Conservation (phyloP, 1,140 invertebrate genomes). For the Eulimnadia texana region DNA sequence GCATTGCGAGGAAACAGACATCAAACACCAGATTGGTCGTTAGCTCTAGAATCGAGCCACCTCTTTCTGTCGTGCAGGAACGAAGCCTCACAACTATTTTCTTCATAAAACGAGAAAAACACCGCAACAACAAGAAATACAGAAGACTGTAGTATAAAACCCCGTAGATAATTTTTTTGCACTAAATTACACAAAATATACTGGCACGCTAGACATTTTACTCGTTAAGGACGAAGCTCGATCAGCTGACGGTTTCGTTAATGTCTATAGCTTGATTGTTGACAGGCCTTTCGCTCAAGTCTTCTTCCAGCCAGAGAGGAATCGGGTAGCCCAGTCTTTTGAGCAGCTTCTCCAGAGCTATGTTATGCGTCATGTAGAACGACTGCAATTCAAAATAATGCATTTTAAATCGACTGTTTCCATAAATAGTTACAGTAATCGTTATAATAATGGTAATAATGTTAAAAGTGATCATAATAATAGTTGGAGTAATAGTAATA, state of each 20-base stretch:
- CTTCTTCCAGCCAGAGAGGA: slow-evolving; percentile 86
- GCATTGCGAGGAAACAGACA: no score
- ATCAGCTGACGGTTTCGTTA: not conserved
- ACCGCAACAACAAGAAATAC: no score
- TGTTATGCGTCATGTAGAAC: slow-evolving; percentile 85
- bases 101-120: no score
- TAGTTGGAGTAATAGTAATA: no score
- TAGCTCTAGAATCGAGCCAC: no score
- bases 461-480: not conserved
- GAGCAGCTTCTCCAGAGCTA: slow-evolving; percentile 78
- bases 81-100: no score
- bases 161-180: no score
- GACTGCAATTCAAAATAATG: slow-evolving; percentile 37
- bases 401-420: slow-evolving; percentile 1
- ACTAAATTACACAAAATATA: not conserved
- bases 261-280: slow-evolving; percentile 15
- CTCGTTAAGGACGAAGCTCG: no score
- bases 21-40: no score
- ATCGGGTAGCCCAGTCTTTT: slow-evolving; percentile 65
- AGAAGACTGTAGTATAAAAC: no score
- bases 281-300: slow-evolving; percentile 44
- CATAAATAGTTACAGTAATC: not conserved
- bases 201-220: not conserved
- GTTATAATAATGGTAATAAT: no score
- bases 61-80: no score